A percentile compares a stretch with the other conserved stretches of the same genome.
phyloP scores from a whole-genome alignment of 2,797 vertebrate species.

The Coendou prehensilis region DNA sequence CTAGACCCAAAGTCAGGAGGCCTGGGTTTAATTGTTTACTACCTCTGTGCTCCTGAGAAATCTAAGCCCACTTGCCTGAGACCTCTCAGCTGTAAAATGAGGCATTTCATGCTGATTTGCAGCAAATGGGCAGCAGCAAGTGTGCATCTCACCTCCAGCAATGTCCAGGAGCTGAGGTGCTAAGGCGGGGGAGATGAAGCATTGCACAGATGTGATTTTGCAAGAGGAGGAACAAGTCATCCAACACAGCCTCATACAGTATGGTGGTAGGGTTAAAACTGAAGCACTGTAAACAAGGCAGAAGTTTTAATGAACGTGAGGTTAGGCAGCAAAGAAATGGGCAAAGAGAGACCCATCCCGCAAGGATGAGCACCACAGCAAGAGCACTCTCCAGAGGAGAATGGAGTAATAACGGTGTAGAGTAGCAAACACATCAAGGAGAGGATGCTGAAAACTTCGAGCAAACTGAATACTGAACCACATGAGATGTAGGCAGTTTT shows the following conservation, averaged over 20 bases:
- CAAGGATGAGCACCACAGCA: not conserved
- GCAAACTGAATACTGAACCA: not conserved
- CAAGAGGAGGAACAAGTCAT: not conserved
- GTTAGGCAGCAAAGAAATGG: not conserved
- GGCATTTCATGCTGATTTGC: not conserved
- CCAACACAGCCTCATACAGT: no score
- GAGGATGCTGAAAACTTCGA: not conserved
- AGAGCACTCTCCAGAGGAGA: not conserved
- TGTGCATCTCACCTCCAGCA: not conserved
- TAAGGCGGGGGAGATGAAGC: not conserved
- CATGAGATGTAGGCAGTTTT: not conserved
- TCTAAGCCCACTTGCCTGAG: not conserved
- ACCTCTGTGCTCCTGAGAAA: not conserved
- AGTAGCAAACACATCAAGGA: not conserved
- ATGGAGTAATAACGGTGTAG: not conserved
- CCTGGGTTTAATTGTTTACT: not conserved
- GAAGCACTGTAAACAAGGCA: not conserved
- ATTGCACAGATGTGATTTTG: not conserved
- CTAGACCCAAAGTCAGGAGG: not conserved
- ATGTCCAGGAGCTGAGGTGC: not conserved
- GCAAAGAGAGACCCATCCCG: not conserved
- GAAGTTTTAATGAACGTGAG: not conserved
- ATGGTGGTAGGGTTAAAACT: not conserved
- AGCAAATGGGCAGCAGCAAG: not conserved
- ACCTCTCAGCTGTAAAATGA: not conserved